Evolutionary conservation across 2,113 vertebrate species (phyloP).

Genomic region (Myotis yumanensis): DNA sequence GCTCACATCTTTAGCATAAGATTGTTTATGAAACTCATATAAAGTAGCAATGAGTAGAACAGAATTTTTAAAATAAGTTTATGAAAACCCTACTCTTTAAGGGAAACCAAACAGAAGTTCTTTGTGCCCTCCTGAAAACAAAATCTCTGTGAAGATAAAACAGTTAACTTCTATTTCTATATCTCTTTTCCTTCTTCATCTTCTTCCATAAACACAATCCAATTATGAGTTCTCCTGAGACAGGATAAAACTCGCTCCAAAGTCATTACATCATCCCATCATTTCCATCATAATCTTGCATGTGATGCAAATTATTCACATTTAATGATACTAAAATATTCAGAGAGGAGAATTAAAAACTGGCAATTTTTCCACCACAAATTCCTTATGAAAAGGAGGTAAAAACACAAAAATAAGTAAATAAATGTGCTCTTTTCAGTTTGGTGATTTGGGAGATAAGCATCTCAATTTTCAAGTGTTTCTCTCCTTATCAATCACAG

Average conservation of each 20-base stretch:
- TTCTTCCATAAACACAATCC: slow-evolving; percentile 68
- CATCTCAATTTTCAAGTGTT: slow-evolving; percentile 2
- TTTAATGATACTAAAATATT: slow-evolving; percentile 64
- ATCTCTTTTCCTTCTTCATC: slow-evolving; percentile 32
- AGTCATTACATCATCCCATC: slow-evolving; percentile 46
- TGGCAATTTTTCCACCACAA: slow-evolving; percentile 41
- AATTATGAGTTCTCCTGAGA: slow-evolving; percentile 63
- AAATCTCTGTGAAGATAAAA: slow-evolving; percentile 47
- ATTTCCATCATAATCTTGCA: slow-evolving; percentile 67
- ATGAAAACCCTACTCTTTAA: background rate
- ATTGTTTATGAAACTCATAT: slow-evolving; percentile 4
- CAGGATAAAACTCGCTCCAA: slow-evolving; percentile 67
- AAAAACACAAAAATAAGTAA: slow-evolving; percentile 31
- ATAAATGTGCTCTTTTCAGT: background rate
- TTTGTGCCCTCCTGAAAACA: slow-evolving; percentile 44
- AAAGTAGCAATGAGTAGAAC: slow-evolving; percentile 2
- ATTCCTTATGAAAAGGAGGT: background rate
- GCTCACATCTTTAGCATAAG: background rate
- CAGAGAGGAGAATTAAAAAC: slow-evolving; percentile 58
- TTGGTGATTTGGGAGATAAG: background rate
- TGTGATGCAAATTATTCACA: slow-evolving; percentile 45
- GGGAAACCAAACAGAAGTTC: slow-evolving; percentile 33
- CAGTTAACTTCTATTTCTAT: background rate
- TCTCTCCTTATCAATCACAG: slow-evolving; percentile 35
- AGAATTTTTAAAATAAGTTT: background rate